Evolutionary conservation across 2,797 vertebrate species (phyloP), one percentile per base, ranked within the genome.

Genomic region (Kryptolebias ocellatus): DNA sequence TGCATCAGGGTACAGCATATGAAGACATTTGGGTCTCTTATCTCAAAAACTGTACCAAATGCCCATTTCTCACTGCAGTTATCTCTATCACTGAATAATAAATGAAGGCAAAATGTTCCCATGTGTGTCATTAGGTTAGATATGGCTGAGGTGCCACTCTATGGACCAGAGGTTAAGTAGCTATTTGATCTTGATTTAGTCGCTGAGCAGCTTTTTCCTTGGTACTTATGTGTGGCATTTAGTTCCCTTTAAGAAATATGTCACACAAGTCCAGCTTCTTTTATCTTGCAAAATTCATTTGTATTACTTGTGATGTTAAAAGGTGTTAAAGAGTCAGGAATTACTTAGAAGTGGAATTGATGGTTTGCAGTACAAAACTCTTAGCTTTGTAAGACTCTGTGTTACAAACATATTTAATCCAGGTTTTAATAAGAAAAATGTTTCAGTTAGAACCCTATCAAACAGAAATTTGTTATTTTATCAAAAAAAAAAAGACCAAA

Each of bases 91-190:
- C 58, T 66, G 53, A 76, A 65, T 76, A 81, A 68, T 63, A 64
- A 72, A 77, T 18, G 46, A 60, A 18, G 61, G 50, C 69, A 68
- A 60, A 54, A 55, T 76, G 54, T 29, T 63, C 53, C 46, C 49
- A 14, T 60, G 52, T 68, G 74, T 67, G 64, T 67, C 20, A 51
- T 57, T 31, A 49, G 27, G 59, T 63, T 42, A 64, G 62, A 74
- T 72, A 73, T 64, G 71, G 62, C 69, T 72, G 65, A 72, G 67
- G 78, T 74, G 27, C 15, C 16, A 53, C 28, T 67, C 65, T 51
- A 3, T 10, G 44, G 59, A 72, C 53, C 72, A 61, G 78, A 80
- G 76, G 77, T 84, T 75, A 80, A 68, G 65, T 73, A 72, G 70
- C 76, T 74, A 62, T 74, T 72, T 76, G 76, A 79, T 70, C 79